Percentiles rank a stretch among this genome's conserved stretches.
phyloP scores from a whole-genome alignment of 2,797 vertebrate genomes.

The Acrocephalus scirpaceus region DNA sequence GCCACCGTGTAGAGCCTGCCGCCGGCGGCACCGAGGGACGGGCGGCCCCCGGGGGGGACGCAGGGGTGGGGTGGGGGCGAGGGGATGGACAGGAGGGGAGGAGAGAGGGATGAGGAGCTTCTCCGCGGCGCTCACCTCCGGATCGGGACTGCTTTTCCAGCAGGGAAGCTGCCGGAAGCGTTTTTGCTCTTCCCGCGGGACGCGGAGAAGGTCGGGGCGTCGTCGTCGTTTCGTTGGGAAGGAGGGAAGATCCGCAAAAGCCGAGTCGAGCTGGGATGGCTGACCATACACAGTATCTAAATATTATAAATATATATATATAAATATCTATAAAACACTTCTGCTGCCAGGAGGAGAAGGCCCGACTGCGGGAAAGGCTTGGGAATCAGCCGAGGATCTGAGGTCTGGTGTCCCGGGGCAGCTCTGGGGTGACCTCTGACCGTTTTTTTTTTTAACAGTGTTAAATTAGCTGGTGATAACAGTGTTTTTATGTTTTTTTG shows the following conservation, averaged over 20 bases:
- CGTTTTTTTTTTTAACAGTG: constrained; percentile 63
- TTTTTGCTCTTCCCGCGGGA: not conserved
- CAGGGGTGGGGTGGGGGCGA: constrained; percentile 35
- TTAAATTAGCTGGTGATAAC: constrained; percentile 66
- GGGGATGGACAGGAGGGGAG: not conserved
- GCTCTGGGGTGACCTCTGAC: constrained; percentile 3
- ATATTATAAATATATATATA: constrained; percentile 64
- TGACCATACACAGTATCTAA: constrained; percentile 57
- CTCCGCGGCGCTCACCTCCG: not conserved
- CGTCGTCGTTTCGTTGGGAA: not conserved
- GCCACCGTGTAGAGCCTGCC: constrained; percentile 83
- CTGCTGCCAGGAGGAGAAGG: constrained; percentile 34
- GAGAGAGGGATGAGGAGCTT: constrained; percentile 22
- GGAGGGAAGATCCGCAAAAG: not conserved
- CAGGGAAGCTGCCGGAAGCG: not conserved
- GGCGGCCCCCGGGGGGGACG: not conserved
- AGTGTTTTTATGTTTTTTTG: not conserved
- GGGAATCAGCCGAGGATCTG: not conserved
- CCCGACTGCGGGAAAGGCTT: not conserved
- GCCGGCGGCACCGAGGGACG: not conserved
- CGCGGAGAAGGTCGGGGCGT: not conserved
- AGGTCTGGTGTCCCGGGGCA: not conserved
- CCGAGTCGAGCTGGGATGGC: not conserved
- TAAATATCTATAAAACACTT: constrained; percentile 50
- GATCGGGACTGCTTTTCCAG: constrained; percentile 5